Evolutionary conservation across 92 coral and sea anemone species (phyloP).

Genomic region (Phymanthus crucifer): DNA sequence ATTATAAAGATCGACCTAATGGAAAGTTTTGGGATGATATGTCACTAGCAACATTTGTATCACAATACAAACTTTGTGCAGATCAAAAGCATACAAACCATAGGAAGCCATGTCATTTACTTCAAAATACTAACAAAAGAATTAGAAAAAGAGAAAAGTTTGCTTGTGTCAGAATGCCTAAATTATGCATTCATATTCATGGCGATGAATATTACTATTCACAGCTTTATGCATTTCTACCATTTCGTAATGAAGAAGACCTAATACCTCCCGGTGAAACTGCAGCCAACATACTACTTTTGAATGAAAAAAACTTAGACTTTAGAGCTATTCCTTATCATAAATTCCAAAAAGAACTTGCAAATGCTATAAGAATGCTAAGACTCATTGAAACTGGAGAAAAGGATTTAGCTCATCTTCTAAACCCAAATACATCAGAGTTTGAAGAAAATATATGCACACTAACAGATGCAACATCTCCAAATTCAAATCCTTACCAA

Average conservation of each 20-base stretch:
- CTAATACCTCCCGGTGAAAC: constrained; percentile 15
- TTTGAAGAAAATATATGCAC: constrained; percentile 1
- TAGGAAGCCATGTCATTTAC: constrained; percentile 11
- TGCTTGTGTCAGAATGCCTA: constrained; percentile 46
- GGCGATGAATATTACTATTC: constrained; percentile 44
- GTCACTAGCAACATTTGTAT: constrained; percentile 44
- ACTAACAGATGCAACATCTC: neutral
- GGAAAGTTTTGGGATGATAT: constrained; percentile 33
- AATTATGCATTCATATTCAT: constrained; percentile 10
- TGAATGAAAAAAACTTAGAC: constrained; percentile 34
- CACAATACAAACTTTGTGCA: constrained; percentile 21
- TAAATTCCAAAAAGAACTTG: constrained; percentile 32
- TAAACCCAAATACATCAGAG: constrained; percentile 23
- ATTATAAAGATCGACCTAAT: no score
- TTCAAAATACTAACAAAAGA: constrained; percentile 20
- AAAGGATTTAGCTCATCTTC: constrained; percentile 13
- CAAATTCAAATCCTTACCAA: constrained; percentile 10
- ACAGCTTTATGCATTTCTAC: constrained; percentile 28
- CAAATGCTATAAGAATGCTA: constrained; percentile 33
- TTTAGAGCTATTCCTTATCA: neutral
- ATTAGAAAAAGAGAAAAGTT: constrained; percentile 23
- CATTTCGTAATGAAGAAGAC: constrained; percentile 39
- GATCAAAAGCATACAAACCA: constrained; percentile 20
- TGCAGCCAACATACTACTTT: constrained; percentile 19
- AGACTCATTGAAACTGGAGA: constrained; percentile 26